phyloP scores from a whole-genome alignment of 2,888 invertebrate species.

The Pachycephus smyrnensis region DNA sequence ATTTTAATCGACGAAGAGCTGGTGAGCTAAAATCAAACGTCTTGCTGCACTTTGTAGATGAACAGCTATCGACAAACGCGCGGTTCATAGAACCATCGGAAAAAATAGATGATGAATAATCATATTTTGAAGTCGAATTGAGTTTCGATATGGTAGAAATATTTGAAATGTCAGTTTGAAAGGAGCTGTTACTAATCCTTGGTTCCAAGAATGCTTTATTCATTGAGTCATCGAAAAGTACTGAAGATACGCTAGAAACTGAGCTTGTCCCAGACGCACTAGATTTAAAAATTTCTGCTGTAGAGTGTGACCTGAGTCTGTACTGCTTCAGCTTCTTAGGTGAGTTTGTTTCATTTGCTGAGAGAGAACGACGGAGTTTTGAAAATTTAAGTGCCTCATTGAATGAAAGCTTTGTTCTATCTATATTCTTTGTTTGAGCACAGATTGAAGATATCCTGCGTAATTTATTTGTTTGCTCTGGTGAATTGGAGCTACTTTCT shows the following conservation, averaged over 20 bases:
- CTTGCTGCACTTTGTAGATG: conserved; percentile 14
- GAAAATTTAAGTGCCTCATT: neutral
- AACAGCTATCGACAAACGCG: conserved; percentile 45
- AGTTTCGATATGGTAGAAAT: conserved; percentile 46
- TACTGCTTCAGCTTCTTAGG: conserved; percentile 22
- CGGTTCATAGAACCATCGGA: conserved; percentile 47
- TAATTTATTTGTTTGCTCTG: neutral
- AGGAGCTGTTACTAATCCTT: conserved; percentile 34
- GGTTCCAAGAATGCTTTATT: conserved; percentile 46
- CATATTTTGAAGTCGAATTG: conserved; percentile 34
- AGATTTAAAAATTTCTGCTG: conserved; percentile 23
- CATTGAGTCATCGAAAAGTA: conserved; percentile 38
- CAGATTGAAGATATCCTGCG: neutral
- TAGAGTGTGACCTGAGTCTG: conserved; percentile 34
- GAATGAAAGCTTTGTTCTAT: neutral
- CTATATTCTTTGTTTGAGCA: neutral
- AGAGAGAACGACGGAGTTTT: neutral
- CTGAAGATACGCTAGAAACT: conserved; percentile 19
- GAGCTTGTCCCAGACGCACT: neutral
- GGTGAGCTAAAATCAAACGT: neutral
- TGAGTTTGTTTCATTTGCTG: conserved; percentile 29
- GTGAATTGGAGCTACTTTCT: conserved; percentile 20
- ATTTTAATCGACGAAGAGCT: conserved; percentile 5
- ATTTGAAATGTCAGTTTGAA: conserved; percentile 45
- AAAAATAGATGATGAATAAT: conserved; percentile 30